Evolutionary conservation across 2,888 invertebrate species (phyloP).

Genomic region (Escarpia spicata): DNA sequence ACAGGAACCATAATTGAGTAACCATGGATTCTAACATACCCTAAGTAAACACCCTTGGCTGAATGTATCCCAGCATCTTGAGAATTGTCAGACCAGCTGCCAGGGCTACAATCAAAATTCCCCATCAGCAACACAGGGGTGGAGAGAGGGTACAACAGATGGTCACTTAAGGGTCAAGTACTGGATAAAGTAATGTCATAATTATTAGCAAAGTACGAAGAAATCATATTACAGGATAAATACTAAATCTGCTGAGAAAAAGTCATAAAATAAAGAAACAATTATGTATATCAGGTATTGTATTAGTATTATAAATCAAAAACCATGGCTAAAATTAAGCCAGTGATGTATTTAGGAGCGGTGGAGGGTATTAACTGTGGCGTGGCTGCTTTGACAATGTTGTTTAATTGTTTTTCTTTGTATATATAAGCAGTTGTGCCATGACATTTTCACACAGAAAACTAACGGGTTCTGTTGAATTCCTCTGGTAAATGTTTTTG

Average conservation of each 20-base stretch:
- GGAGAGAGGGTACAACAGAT: not conserved
- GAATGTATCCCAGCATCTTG: not conserved
- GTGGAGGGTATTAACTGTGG: no score
- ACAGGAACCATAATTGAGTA: conserved; percentile 6
- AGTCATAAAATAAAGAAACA: not conserved
- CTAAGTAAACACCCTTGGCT: not conserved
- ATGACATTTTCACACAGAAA: no score
- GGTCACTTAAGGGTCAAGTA: not conserved
- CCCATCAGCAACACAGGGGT: not conserved
- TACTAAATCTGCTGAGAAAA: not conserved
- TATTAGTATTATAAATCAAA: no score
- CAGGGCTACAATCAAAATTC: not conserved
- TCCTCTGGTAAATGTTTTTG: no score
- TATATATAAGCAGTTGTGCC: no score
- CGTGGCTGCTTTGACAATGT: no score
- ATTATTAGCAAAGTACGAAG: not conserved
- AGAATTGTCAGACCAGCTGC: not conserved
- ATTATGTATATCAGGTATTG: not conserved
- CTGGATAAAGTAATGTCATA: not conserved
- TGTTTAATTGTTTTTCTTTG: no score
- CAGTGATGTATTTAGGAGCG: no score
- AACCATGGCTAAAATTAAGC: no score
- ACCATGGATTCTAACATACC: conserved; percentile 13
- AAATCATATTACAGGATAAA: not conserved
- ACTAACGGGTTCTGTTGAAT: no score